phyloP scores from a whole-genome alignment of 37 sponge, comb jelly and placozoan species.

The Trichoplax adhaerens region DNA sequence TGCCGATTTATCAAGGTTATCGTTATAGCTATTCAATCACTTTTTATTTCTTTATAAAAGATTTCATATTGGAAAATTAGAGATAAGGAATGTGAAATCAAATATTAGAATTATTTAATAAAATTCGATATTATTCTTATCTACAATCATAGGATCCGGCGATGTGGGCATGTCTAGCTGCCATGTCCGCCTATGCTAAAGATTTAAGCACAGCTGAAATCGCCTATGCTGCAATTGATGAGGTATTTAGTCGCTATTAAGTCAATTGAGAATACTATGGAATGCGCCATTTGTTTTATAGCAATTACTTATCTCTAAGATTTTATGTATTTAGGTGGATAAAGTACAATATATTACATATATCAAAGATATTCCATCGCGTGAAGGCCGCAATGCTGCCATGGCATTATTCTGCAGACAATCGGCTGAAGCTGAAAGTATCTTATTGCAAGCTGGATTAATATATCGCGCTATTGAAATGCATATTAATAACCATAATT shows the following conservation, averaged over 20 bases:
- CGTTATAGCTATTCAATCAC: not conserved
- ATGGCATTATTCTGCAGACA: conserved; percentile 74
- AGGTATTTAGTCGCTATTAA: conserved; percentile 28
- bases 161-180: conserved; percentile 89
- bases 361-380: conserved; percentile 34
- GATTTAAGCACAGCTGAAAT: conserved; percentile 69
- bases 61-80: too few species aligned
- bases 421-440: conserved; percentile 67
- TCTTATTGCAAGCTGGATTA: conserved; percentile 65
- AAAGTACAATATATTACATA: conserved; percentile 64
- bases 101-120: too few species aligned
- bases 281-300: not conserved
- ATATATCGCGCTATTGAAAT: conserved; percentile 71
- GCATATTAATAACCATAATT: conserved; percentile 61
- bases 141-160: conserved; percentile 38
- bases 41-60: too few species aligned
- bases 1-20: conserved; percentile 81
- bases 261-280: not conserved
- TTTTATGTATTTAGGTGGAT: conserved; percentile 32
- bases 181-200: conserved; percentile 53
- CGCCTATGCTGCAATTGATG: conserved; percentile 86
- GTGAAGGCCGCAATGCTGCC: conserved; percentile 58
- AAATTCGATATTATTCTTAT: not conserved
- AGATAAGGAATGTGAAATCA: too few species aligned
- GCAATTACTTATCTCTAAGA: not conserved